phyloP scores from a whole-genome alignment of 2,113 vertebrate species.

The Eclectus roratus region DNA sequence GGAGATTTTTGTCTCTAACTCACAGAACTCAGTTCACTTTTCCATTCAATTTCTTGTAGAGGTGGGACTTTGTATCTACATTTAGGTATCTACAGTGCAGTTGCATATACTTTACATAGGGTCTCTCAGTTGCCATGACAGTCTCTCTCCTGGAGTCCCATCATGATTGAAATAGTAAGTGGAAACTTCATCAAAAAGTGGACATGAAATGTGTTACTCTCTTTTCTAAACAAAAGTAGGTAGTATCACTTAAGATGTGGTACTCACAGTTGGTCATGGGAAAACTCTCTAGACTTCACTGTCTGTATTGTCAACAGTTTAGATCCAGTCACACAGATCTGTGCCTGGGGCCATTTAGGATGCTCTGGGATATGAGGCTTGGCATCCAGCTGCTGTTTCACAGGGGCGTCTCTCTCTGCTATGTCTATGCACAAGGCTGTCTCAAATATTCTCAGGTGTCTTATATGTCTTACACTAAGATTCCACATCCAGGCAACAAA shows the following conservation, averaged over 20 bases:
- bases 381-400: neutral
- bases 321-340: neutral
- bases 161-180: neutral
- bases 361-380: neutral
- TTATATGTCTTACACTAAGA: neutral
- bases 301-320: neutral
- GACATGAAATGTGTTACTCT: neutral
- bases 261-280: fast-evolving
- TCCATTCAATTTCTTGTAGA: neutral
- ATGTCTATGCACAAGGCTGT: neutral
- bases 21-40: neutral
- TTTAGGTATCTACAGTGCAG: neutral
- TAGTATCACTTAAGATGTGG: neutral
- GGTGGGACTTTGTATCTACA: neutral
- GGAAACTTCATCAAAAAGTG: neutral
- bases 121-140: neutral
- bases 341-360: neutral
- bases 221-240: neutral
- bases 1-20: neutral
- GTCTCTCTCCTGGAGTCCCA: neutral
- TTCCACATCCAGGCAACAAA: neutral
- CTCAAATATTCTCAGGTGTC: neutral
- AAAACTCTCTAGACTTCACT: neutral
- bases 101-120: neutral
- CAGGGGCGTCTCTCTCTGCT: neutral